A percentile compares a stretch with the other conserved stretches of the same genome.
These are phyloP conservation scores for Todus mexicanus DNA, from an alignment of 2,797 vertebrate genomes.

Conservation along the genomic window DNA sequence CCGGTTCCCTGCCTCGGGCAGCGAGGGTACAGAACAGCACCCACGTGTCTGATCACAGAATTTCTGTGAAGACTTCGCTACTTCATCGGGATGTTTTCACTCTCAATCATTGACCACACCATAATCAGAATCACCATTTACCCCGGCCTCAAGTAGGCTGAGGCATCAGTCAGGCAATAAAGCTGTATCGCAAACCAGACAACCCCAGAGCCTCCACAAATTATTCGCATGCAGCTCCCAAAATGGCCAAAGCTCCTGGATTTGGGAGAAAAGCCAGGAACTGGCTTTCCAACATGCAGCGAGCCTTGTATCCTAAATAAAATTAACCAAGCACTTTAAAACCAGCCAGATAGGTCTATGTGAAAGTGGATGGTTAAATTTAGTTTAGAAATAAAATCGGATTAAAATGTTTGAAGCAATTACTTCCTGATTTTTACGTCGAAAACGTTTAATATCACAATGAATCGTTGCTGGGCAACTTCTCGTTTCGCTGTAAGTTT, in stretches of 20 bases:
- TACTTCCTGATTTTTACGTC: not conserved
- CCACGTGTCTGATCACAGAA: not conserved
- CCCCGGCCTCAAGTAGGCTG: not conserved
- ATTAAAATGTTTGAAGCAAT: not conserved
- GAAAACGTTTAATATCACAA: not conserved
- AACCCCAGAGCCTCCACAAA: not conserved
- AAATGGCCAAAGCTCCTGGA: not conserved
- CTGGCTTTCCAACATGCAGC: not conserved
- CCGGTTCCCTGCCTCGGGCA: not conserved
- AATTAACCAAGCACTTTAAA: not conserved
- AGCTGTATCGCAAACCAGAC: not conserved
- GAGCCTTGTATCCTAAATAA: not conserved
- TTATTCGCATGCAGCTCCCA: constrained; percentile 20
- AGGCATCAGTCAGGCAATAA: not conserved
- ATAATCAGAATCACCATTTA: not conserved
- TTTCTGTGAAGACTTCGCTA: not conserved
- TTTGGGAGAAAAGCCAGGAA: not conserved
- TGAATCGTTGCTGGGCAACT: not conserved
- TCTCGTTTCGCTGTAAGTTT: not conserved
- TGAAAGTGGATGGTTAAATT: not conserved
- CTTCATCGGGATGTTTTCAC: not conserved
- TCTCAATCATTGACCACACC: not conserved
- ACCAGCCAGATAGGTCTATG: not conserved
- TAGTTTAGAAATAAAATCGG: not conserved
- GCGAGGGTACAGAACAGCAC: not conserved